Evolutionary conservation across 2,797 vertebrate genomes (phyloP).

Genomic region (Manis crassicaudata): DNA sequence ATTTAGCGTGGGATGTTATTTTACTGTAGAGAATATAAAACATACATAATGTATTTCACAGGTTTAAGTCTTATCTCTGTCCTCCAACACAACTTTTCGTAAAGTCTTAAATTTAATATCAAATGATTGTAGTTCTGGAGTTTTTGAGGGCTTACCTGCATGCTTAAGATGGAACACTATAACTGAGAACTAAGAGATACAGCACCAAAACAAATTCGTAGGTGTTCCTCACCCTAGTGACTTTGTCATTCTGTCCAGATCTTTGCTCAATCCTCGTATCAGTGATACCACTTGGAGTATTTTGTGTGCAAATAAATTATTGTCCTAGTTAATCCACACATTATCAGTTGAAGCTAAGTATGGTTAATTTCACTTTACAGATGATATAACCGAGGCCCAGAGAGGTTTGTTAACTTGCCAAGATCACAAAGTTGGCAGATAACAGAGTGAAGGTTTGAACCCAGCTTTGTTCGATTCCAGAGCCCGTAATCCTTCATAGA

Average conservation of each 20-base stretch:
- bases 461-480: not conserved
- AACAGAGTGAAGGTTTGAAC: not conserved
- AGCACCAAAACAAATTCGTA: not conserved
- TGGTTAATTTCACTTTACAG: not conserved
- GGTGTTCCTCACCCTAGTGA: not conserved
- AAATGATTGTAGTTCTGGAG: not conserved
- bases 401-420: not conserved
- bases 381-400: not conserved
- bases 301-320: slow-evolving; percentile 44
- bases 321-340: not conserved
- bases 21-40: slow-evolving; percentile 13
- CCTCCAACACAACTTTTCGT: not conserved
- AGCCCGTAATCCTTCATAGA: not conserved
- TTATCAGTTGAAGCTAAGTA: not conserved
- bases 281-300: slow-evolving; percentile 3
- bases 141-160: not conserved
- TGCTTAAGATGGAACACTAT: not conserved
- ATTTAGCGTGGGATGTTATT: not conserved
- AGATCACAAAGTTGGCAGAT: not conserved
- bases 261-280: not conserved
- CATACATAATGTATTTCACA: not conserved
- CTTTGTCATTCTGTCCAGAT: not conserved
- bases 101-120: not conserved
- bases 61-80: not conserved
- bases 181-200: not conserved